Conservation (phyloP, 2,888 invertebrate genomes). For the Branchipolynoe longqiensis region DNA sequence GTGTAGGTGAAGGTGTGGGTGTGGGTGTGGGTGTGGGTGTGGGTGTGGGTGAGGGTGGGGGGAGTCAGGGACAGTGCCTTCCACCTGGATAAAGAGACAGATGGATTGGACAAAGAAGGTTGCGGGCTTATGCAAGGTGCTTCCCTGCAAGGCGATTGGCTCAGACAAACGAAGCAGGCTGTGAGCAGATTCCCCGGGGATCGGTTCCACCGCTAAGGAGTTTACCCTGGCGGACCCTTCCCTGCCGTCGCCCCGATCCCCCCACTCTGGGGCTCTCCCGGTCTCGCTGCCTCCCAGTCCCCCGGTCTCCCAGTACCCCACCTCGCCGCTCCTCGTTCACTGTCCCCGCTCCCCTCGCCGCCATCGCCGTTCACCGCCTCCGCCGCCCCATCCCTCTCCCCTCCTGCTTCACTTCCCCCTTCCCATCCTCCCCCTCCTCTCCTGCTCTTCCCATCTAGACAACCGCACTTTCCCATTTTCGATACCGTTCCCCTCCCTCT, state of each 20-base stretch:
- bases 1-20: too few species aligned
- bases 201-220: background rate
- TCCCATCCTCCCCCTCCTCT: too few species aligned
- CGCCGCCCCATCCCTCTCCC: background rate
- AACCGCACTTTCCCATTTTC: too few species aligned
- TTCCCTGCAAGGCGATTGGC: background rate
- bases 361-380: background rate
- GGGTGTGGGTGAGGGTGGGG: background rate
- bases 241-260: background rate
- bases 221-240: conserved; percentile 17
- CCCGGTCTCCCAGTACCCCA: background rate
- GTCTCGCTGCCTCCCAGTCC: background rate
- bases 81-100: conserved; percentile 4
- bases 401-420: too few species aligned
- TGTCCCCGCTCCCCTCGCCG: too few species aligned
- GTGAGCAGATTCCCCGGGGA: conserved; percentile 22
- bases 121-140: background rate
- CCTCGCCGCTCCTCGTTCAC: background rate
- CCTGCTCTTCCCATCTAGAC: too few species aligned
- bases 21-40: background rate
- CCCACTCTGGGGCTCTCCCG: background rate
- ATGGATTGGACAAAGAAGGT: conserved; percentile 30
- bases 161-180: background rate
- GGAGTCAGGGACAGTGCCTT: background rate
- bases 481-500: too few species aligned